A percentile compares a stretch with the other conserved stretches of the same genome.
Conservation (phyloP, 2,113 vertebrate genomes). For the Gobius niger region DNA sequence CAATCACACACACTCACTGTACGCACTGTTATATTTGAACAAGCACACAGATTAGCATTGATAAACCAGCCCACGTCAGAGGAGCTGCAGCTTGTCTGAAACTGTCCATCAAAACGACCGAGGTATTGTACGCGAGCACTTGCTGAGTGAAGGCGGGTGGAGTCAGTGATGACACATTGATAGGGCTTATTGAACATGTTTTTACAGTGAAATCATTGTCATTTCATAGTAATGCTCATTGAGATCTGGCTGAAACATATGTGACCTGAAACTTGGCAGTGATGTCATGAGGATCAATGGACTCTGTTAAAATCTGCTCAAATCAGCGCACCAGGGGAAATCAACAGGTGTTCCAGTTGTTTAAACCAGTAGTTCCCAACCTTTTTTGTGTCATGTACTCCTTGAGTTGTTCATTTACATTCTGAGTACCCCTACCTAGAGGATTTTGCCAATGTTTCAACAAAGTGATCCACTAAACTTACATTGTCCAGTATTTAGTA, state of each 20-base stretch:
- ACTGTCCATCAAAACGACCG: constrained; percentile 13
- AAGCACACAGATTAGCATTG: constrained; percentile 47
- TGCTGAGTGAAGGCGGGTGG: constrained; percentile 28
- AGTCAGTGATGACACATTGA: constrained; percentile 41
- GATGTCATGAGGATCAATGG: not conserved
- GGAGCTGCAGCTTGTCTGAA: constrained; percentile 44
- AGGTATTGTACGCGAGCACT: constrained; percentile 23
- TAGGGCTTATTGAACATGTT: constrained; percentile 18
- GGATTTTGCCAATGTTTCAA: too few relatives aligned
- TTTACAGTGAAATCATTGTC: constrained; percentile 35
- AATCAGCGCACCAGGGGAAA: not conserved
- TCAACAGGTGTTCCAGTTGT: not conserved
- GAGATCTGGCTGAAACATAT: not conserved
- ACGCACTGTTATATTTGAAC: constrained; percentile 47
- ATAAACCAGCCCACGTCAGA: constrained; percentile 58
- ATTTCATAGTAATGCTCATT: constrained; percentile 7
- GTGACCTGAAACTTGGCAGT: not conserved
- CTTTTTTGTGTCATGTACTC: too few relatives aligned
- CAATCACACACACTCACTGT: constrained; percentile 52
- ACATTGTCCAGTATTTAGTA: too few relatives aligned
- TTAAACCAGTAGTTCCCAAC: too few relatives aligned
- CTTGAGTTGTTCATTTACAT: too few relatives aligned
- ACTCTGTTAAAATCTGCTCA: constrained; percentile 15
- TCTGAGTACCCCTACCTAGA: too few relatives aligned
- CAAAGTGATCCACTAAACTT: too few relatives aligned